These are phyloP conservation scores for Zootoca vivipara DNA, from an alignment of 2,113 vertebrate genomes.

Conservation along the genomic window DNA sequence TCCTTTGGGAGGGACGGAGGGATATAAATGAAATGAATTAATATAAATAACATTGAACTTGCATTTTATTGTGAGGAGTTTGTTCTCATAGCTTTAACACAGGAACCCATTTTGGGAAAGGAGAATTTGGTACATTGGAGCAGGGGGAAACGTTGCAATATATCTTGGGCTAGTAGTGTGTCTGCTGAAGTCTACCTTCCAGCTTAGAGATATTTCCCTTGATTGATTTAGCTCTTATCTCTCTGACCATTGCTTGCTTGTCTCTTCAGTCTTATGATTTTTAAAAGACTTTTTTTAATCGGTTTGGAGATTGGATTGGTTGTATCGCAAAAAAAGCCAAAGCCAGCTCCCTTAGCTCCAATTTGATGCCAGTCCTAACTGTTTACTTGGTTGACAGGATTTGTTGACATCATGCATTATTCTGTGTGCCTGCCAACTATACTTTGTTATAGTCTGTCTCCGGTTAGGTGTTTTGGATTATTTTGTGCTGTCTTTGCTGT, in stretches of 20 bases:
- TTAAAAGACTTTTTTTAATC: constrained; percentile 18
- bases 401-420: constrained; percentile 51
- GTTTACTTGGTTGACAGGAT: constrained; percentile 56
- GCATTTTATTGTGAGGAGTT: neutral
- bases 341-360: constrained; percentile 50
- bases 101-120: constrained; percentile 29
- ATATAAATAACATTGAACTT: neutral
- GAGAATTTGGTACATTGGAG: constrained; percentile 11
- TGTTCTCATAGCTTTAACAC: neutral
- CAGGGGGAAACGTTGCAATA: neutral
- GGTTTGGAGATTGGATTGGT: constrained; percentile 38
- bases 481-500: constrained; percentile 43
- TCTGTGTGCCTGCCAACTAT: constrained; percentile 35
- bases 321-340: constrained; percentile 48
- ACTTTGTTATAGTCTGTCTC: constrained; percentile 19
- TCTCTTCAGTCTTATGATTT: constrained; percentile 13
- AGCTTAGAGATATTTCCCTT: constrained; percentile 38
- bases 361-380: constrained; percentile 57
- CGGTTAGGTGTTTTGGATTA: constrained; percentile 46
- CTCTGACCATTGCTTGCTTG: constrained; percentile 46
- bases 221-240: constrained; percentile 45
- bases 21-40: too few relatives aligned
- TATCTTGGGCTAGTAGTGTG: neutral
- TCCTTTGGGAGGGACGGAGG: too few relatives aligned
- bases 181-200: constrained; percentile 5